phyloP scores from a whole-genome alignment of 2,888 invertebrate genomes.

The Colletes collaris region DNA sequence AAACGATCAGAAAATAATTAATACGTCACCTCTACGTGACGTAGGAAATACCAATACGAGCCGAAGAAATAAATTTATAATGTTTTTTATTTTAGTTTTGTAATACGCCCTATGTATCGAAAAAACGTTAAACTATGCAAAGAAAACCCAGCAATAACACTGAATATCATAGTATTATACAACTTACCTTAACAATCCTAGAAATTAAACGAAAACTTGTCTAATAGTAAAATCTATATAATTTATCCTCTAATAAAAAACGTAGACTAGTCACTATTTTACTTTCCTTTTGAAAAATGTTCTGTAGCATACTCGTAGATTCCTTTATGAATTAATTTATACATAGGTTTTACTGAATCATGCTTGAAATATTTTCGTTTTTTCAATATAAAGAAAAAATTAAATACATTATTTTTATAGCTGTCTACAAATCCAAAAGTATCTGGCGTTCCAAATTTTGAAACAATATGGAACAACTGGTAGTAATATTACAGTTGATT shows the following conservation, averaged over 20 bases:
- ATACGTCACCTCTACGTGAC: neutral
- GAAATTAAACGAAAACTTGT: slow-evolving; percentile 9
- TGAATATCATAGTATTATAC: slow-evolving; percentile 1
- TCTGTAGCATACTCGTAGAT: neutral
- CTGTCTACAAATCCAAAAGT: neutral
- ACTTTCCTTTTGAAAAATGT: neutral
- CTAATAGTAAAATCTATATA: neutral
- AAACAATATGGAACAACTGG: neutral
- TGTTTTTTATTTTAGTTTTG: neutral
- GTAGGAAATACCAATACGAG: neutral
- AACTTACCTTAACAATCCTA: slow-evolving; percentile 52
- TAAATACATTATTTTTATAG: neutral
- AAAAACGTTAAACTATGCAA: neutral
- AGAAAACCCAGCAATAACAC: neutral
- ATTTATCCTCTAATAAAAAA: neutral
- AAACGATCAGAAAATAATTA: neutral
- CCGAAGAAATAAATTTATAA: neutral
- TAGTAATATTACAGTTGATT: neutral
- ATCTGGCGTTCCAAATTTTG: neutral
- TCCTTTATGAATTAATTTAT: neutral
- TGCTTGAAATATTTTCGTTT: neutral
- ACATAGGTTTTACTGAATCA: neutral
- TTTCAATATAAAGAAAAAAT: neutral
- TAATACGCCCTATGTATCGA: neutral
- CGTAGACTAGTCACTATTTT: neutral